Conservation (phyloP, 2,888 invertebrate species). For the Idaea straminata region DNA sequence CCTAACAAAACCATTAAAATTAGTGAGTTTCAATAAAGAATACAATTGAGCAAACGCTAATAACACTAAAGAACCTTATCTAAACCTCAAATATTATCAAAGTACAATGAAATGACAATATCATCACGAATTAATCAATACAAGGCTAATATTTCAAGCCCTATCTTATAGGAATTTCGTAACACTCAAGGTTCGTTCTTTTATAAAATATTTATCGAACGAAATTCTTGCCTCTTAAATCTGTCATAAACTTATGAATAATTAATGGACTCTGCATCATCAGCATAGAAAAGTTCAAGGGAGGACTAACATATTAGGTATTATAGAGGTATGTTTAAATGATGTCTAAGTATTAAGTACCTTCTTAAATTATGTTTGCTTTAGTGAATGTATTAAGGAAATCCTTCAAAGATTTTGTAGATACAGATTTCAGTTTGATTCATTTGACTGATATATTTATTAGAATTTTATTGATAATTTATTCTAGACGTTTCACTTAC, state of each 20-base stretch:
- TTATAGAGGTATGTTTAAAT: constrained; percentile 16
- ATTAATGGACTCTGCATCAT: constrained; percentile 34
- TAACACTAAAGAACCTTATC: neutral
- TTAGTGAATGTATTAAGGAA: neutral
- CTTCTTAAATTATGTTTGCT: neutral
- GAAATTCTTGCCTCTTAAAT: constrained; percentile 32
- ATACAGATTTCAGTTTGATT: neutral
- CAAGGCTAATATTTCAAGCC: constrained; percentile 26
- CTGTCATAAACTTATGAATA: constrained; percentile 35
- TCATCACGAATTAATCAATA: constrained; percentile 27
- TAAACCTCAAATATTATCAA: neutral
- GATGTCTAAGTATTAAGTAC: neutral
- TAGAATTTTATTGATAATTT: neutral
- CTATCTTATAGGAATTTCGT: constrained; percentile 36
- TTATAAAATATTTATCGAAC: constrained; percentile 37
- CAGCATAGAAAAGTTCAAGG: constrained; percentile 46
- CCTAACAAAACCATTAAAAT: neutral
- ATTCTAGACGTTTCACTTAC: neutral
- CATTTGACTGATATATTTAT: neutral
- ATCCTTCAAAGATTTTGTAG: neutral
- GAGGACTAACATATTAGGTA: constrained; percentile 28
- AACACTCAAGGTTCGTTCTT: constrained; percentile 44
- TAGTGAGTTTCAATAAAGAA: neutral
- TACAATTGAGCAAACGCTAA: neutral
- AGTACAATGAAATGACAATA: constrained; percentile 7